Conservation (phyloP, 2,888 invertebrate species). For the Salticus scenicus region DNA sequence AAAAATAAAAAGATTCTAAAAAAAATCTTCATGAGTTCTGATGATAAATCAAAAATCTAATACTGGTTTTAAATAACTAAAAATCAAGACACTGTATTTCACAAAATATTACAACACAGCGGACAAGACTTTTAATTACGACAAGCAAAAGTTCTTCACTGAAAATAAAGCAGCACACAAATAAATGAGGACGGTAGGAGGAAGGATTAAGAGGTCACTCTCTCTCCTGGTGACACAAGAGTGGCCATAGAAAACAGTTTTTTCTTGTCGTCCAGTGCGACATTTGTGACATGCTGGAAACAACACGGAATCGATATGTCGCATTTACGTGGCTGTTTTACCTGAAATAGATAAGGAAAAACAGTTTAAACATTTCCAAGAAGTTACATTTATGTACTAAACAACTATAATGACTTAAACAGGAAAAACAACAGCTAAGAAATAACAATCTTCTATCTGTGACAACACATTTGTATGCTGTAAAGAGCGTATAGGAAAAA, state of each 20-base stretch:
- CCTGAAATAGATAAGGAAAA: conserved; percentile 59
- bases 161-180: background rate
- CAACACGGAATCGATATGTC: conserved; percentile 90
- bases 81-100: background rate
- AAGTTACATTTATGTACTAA: too few relatives aligned
- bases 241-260: conserved; percentile 81
- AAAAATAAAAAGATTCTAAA: too few relatives aligned
- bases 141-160: too few relatives aligned
- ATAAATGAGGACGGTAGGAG: background rate
- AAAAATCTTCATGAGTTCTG: too few relatives aligned
- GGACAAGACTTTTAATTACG: background rate
- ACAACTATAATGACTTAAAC: too few relatives aligned
- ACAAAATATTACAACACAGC: background rate
- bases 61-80: background rate
- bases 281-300: conserved; percentile 88
- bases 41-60: background rate
- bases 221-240: conserved; percentile 62
- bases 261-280: conserved; percentile 82
- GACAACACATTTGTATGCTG: too few relatives aligned
- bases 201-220: conserved; percentile 31
- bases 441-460: too few relatives aligned
- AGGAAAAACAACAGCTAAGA: too few relatives aligned
- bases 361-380: too few relatives aligned
- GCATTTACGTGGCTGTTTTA: conserved; percentile 82
- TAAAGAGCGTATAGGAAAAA: too few relatives aligned